A percentile compares a stretch with the other conserved stretches of the same genome.
Conservation (phyloP, 2,113 vertebrate genomes). For the Alces alces region DNA sequence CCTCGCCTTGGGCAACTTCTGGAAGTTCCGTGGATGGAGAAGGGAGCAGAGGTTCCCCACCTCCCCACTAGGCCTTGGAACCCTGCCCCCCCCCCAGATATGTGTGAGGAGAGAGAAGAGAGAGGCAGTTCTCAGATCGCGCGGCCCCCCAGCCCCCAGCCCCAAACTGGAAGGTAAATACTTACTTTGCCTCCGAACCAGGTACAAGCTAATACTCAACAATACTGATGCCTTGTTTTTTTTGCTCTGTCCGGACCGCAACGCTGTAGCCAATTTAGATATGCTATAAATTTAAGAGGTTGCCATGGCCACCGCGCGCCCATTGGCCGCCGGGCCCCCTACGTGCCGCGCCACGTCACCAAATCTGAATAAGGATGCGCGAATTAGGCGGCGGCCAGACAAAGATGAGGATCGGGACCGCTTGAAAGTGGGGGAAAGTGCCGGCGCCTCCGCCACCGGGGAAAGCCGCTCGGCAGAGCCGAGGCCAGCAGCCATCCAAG, state of each 20-base stretch:
- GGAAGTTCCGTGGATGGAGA: slow-evolving; percentile 34
- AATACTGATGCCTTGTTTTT: slow-evolving; percentile 84
- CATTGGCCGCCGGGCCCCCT: slow-evolving; percentile 86
- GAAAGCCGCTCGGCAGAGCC: slow-evolving; percentile 54
- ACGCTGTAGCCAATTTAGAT: slow-evolving; percentile 88
- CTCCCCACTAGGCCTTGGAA: slow-evolving; percentile 33
- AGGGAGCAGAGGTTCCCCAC: not conserved
- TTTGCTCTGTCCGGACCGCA: slow-evolving; percentile 81
- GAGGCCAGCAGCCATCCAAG: slow-evolving; percentile 27
- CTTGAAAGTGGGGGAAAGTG: slow-evolving; percentile 88
- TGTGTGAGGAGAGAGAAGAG: not conserved
- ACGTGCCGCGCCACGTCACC: slow-evolving; percentile 86
- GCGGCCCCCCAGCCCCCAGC: slow-evolving; percentile 34
- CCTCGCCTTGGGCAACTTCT: slow-evolving; percentile 34
- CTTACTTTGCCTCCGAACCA: slow-evolving; percentile 78
- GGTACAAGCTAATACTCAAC: slow-evolving; percentile 82
- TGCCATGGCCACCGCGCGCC: slow-evolving; percentile 86
- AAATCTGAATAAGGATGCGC: slow-evolving; percentile 95
- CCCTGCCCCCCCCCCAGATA: not conserved
- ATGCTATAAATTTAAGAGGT: slow-evolving; percentile 93
- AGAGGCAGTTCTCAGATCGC: not conserved
- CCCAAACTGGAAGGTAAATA: slow-evolving; percentile 74
- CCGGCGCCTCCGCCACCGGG: slow-evolving; percentile 75
- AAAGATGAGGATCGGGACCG: slow-evolving; percentile 91
- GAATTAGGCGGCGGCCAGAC: slow-evolving; percentile 90